Evolutionary conservation across 2,797 vertebrate genomes (phyloP).

Genomic region (Falco peregrinus): DNA sequence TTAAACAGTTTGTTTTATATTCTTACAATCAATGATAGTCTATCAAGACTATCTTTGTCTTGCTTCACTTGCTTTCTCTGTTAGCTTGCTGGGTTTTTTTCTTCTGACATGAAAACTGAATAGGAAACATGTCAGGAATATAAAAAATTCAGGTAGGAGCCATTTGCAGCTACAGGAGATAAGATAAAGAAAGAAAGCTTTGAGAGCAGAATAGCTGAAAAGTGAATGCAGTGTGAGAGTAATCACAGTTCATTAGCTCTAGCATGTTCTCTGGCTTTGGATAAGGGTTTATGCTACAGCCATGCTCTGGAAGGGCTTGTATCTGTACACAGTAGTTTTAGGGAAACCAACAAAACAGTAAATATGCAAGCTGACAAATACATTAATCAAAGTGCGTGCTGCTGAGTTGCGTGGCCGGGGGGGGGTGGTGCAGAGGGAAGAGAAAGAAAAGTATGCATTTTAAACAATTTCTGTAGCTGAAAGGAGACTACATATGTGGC

Average conservation of each 20-base stretch:
- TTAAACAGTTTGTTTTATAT: neutral
- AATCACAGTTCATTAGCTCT: conserved; percentile 35
- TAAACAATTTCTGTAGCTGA: conserved; percentile 46
- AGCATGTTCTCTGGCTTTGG: neutral
- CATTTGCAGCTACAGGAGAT: conserved; percentile 10
- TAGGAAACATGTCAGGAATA: conserved; percentile 30
- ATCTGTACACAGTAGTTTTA: neutral
- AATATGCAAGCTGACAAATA: conserved; percentile 66
- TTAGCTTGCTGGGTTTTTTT: neutral
- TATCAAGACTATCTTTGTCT: neutral
- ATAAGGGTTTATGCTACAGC: neutral
- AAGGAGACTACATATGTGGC: conserved; percentile 42
- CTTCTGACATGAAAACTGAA: conserved; percentile 9
- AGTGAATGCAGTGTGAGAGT: neutral
- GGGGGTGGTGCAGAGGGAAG: neutral
- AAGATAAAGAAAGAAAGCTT: neutral
- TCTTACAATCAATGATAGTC: neutral
- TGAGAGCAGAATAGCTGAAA: neutral
- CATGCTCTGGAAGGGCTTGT: neutral
- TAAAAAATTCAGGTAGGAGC: conserved; percentile 24
- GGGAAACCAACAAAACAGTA: conserved; percentile 21
- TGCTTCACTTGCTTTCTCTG: neutral
- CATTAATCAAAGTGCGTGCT: conserved; percentile 62
- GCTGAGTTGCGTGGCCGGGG: neutral
- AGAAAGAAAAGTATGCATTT: conserved; percentile 31